These are phyloP conservation scores for Luehdorfia chinensis DNA, from an alignment of 1,140 invertebrate species.

Conservation along the genomic window DNA sequence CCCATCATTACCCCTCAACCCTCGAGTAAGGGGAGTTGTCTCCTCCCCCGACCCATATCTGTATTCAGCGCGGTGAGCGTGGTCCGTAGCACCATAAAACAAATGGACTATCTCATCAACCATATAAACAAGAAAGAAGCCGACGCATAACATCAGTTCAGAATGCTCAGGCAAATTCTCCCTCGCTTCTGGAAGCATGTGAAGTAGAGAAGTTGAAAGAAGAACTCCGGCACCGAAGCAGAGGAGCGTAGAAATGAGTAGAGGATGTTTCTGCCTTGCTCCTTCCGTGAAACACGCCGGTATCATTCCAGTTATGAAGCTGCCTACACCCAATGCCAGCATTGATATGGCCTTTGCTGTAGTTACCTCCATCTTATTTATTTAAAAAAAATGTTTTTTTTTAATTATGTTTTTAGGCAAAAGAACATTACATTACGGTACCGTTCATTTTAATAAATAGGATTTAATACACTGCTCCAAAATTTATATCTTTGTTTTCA, in stretches of 20 bases:
- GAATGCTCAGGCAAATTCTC: conserved; percentile 78
- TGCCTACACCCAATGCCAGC: conserved; percentile 81
- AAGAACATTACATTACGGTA: background rate
- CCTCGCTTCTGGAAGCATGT: conserved; percentile 89
- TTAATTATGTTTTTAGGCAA: background rate
- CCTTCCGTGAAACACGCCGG: conserved; percentile 79
- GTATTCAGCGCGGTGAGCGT: conserved; percentile 9
- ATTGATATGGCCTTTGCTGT: conserved; percentile 84
- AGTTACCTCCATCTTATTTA: conserved; percentile 57
- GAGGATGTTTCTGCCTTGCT: conserved; percentile 76
- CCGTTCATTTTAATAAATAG: too few species aligned
- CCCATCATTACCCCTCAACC: conserved; percentile 28
- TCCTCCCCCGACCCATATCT: conserved; percentile 51
- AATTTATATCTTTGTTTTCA: too few species aligned
- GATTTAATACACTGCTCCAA: too few species aligned
- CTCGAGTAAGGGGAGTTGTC: conserved; percentile 31
- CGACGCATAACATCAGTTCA: conserved; percentile 84
- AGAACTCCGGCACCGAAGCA: conserved; percentile 93
- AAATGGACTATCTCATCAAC: conserved; percentile 86
- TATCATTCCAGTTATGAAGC: conserved; percentile 82
- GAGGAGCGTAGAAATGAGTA: conserved; percentile 81
- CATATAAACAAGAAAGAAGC: conserved; percentile 89
- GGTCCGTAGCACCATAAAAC: conserved; percentile 71
- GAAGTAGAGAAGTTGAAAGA: conserved; percentile 87
- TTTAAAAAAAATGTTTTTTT: background rate